phyloP scores from a whole-genome alignment of 2,113 vertebrate species.

The Lepisosteus osseus region DNA sequence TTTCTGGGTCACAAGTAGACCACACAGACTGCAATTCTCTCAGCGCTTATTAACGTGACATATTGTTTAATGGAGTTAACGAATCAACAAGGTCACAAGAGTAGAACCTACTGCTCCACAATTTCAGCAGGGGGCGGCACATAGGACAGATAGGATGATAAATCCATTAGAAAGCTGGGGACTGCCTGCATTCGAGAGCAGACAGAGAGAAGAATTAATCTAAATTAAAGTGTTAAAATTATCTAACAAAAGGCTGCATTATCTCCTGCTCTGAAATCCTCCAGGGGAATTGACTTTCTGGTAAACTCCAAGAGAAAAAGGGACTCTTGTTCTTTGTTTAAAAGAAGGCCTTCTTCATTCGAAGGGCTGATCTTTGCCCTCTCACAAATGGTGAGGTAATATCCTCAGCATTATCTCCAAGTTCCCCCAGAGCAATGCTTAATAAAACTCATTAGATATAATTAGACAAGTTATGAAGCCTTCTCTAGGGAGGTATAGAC shows the following conservation, averaged over 20 bases:
- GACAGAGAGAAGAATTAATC: slow-evolving; percentile 13
- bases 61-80: no score
- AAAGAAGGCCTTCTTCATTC: background rate
- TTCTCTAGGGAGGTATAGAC: background rate
- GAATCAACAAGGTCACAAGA: no score
- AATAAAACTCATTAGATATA: slow-evolving; percentile 4
- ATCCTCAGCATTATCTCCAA: background rate
- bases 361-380: background rate
- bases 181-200: no score
- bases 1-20: no score
- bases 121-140: background rate
- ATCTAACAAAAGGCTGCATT: slow-evolving; percentile 26
- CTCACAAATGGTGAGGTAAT: slow-evolving; percentile 1
- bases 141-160: no score
- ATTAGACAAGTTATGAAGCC: background rate
- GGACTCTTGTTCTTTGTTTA: background rate
- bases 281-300: background rate
- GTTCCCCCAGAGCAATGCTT: background rate
- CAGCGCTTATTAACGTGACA: no score
- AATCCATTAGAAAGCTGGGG: no score
- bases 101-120: background rate
- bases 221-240: slow-evolving; percentile 19
- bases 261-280: slow-evolving; percentile 14
- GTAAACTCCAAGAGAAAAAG: no score
- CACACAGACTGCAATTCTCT: no score